A percentile compares a stretch with the other conserved stretches of the same genome.
Evolutionary conservation across 2,888 invertebrate genomes (phyloP).

Genomic region (Nymphalis c-album): DNA sequence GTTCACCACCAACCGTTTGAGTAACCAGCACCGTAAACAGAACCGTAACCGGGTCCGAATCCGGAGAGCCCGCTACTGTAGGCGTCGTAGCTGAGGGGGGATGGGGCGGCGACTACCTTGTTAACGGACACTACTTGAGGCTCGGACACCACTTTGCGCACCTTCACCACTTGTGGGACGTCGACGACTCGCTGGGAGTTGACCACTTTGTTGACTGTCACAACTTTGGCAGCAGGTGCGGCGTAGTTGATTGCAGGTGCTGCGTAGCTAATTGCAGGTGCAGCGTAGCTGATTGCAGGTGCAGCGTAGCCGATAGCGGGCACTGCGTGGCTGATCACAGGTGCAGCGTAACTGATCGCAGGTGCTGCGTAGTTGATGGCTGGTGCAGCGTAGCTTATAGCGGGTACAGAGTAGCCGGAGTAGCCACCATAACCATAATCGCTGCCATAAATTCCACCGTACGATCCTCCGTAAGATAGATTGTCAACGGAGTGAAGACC

Average conservation of each 20-base stretch:
- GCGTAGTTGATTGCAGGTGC: constrained; percentile 8
- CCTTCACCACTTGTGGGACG: constrained; percentile 49
- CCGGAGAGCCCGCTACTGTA: constrained; percentile 29
- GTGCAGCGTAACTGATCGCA: no score
- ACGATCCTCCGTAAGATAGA: constrained; percentile 6
- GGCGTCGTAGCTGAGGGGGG: constrained; percentile 30
- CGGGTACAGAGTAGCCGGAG: constrained; percentile 14
- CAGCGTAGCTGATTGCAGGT: no score
- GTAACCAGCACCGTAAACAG: constrained; percentile 11
- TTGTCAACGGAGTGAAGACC: constrained; percentile 19
- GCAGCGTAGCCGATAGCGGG: no score
- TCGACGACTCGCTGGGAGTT: constrained; percentile 46
- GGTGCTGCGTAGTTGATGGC: no score
- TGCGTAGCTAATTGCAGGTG: no score
- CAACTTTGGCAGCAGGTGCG: constrained; percentile 37
- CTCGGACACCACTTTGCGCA: constrained; percentile 56
- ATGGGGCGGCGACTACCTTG: constrained; percentile 51
- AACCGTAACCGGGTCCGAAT: constrained; percentile 19
- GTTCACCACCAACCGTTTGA: constrained; percentile 41
- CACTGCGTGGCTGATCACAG: no score
- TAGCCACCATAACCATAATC: not conserved
- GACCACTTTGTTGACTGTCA: constrained; percentile 10
- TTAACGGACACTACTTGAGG: constrained; percentile 56
- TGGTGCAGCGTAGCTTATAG: not conserved
- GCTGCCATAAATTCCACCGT: constrained; percentile 1